Conservation (phyloP, 1,140 invertebrate species). For the Atopsyche davidsoni region DNA sequence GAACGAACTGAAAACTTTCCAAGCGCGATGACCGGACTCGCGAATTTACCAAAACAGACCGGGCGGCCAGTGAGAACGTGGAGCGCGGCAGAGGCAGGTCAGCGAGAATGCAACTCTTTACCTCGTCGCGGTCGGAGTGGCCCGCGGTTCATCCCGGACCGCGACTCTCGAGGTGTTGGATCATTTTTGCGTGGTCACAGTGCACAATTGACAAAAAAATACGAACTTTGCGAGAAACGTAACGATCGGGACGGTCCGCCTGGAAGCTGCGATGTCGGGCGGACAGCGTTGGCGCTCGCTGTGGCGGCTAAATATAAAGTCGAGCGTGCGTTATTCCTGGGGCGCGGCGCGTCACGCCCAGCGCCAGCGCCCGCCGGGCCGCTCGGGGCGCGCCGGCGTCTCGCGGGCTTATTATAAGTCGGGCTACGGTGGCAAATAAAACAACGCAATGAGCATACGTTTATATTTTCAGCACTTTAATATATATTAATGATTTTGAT, state of each 20-base stretch:
- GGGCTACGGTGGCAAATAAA: conserved; percentile 25
- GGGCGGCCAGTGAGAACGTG: background rate
- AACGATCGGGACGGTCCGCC: conserved; percentile 34
- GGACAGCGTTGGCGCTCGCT: conserved; percentile 12
- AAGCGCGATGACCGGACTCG: too few species aligned
- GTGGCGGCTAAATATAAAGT: conserved; percentile 48
- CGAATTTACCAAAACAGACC: conserved; percentile 6
- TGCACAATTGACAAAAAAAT: conserved; percentile 21
- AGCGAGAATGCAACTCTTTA: conserved; percentile 26
- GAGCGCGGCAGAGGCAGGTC: conserved; percentile 12
- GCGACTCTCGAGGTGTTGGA: conserved; percentile 23
- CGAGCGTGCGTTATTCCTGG: conserved; percentile 48
- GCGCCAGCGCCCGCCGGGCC: conserved; percentile 32
- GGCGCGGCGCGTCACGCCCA: conserved; percentile 40
- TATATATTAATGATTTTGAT: conserved; percentile 24
- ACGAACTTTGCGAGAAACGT: conserved; percentile 6
- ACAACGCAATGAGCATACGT: conserved; percentile 24
- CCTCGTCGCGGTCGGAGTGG: conserved; percentile 24
- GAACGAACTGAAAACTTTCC: too few species aligned
- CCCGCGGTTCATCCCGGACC: conserved; percentile 26
- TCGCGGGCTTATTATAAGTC: too few species aligned
- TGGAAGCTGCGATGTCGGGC: conserved; percentile 32
- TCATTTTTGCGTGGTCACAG: conserved; percentile 25
- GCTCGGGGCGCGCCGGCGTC: background rate
- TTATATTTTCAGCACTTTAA: conserved; percentile 30